These are phyloP conservation scores for Ellobium chinense DNA, from an alignment of 2,888 invertebrate species.

Conservation along the genomic window DNA sequence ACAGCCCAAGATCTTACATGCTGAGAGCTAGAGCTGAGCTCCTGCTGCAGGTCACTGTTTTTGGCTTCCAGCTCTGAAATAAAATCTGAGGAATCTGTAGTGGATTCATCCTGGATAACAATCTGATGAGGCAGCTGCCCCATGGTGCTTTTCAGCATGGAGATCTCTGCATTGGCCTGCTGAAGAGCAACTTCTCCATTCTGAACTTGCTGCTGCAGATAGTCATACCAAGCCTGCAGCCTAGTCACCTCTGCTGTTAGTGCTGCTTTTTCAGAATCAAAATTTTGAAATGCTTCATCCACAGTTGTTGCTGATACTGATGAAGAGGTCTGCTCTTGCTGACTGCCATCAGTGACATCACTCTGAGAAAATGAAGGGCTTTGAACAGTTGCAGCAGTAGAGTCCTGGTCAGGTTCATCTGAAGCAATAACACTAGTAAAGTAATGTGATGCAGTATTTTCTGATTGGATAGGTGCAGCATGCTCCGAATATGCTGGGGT, in stretches of 20 bases:
- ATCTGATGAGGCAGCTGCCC: slow-evolving; percentile 28
- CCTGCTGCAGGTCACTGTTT: background rate
- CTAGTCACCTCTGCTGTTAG: slow-evolving; percentile 23
- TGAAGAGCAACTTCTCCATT: slow-evolving; percentile 14
- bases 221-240: slow-evolving; percentile 38
- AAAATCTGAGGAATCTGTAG: background rate
- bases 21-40: slow-evolving; percentile 16
- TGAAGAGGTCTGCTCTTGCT: background rate
- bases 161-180: slow-evolving; percentile 8
- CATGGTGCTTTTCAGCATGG: background rate
- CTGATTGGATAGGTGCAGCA: background rate
- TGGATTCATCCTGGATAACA: slow-evolving; percentile 32
- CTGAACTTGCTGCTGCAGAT: slow-evolving; percentile 29
- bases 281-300: background rate
- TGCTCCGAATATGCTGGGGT: background rate
- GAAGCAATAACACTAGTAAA: background rate
- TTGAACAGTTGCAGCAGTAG: background rate
- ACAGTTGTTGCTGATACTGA: background rate
- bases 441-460: slow-evolving; percentile 23
- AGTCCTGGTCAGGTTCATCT: background rate
- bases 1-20: slow-evolving; percentile 26
- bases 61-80: slow-evolving; percentile 20
- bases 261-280: slow-evolving; percentile 12
- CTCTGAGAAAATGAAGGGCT: background rate
- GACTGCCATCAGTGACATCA: background rate